Evolutionary conservation across 2,888 invertebrate species (phyloP), one percentile per base, ranked within the genome.

Genomic region (Orchesella flavescens): DNA sequence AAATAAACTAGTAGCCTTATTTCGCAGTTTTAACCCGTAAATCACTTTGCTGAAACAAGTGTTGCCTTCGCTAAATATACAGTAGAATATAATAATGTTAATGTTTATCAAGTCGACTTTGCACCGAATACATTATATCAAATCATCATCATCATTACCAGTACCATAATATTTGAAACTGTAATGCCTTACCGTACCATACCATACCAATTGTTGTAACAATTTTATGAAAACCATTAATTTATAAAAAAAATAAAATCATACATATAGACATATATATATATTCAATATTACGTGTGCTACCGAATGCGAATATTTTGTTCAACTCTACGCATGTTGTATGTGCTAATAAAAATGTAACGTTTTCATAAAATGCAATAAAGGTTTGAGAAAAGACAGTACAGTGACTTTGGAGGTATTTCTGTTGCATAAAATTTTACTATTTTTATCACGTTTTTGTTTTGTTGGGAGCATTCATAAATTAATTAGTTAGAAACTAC

Each of bases 1-100:
- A 74, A 88, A 88, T 77, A 86, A 86, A 78, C 55, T 88, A 63
- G 76, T 88, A 57, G 87, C 88, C 49, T 84, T 88, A 69, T 87
- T 88, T 77, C 84, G 87, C 24, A 88, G 87, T 78, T 84, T 88
- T 57, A 72, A 83, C 77, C 75, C 83, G 55, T 83, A 71, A 83
- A 72, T 44, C 19, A 61, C 4, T 13, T 24, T 24, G 61, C 15
- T 19, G 34, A 34, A 34, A 34, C 34, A 34, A 4, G 34, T 34
- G 57, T 57, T 17, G 61, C 61, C 13, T 57, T 61, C 57, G 57
- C 57, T 19, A 55, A 4, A 10, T 61, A 34, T 34, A 2, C 34
- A 34, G 34, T 34, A 34, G 34, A 34, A 7, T 34, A 34, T 2
- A 34, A 7, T 23, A 63, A 63, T 63, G 9, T 63, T 63, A 34